Evolutionary conservation across 1,140 invertebrate species (phyloP), one percentile per base, ranked within the genome.

Genomic region (Apis laboriosa): DNA sequence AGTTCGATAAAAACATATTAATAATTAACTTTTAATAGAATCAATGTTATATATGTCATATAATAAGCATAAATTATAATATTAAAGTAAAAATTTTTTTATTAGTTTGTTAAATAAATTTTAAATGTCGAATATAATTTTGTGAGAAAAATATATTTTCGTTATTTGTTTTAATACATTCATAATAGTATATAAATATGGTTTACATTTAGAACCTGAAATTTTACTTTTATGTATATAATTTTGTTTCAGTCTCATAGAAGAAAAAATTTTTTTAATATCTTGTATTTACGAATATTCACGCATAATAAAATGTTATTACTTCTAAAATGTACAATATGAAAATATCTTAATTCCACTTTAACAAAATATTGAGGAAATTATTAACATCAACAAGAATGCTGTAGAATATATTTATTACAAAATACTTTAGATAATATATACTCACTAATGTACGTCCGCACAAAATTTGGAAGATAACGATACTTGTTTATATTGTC

Each of bases 351-450:
- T 28, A 64, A 53, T 77, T 60, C 19, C 12, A 15, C 21, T 61
- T 60, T 17, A 60, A 82, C 49, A 77, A 28, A 77, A 67, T 66
- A 49, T 70, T 51, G 53, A 84, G 77, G 75, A 74, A 71, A 55
- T 74, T 43, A 79, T 81, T 19, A 84, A 86, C 68, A 61, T 84
- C 72, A 63, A 75, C 67, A 60, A 76, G 9, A 43, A 73, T 88
- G 84, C 67, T 86, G 77, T 85, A 90, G 87, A 92, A 91, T 90
- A 86, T 89, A 78, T 93, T 93, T 93, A 93, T 93, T 93, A 93
- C 88, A 93, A 93, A 92, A 92, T 92, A 92, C 86, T 87, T 86
- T 61, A 89, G 89, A 77, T 89, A 84, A 83, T 91, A 55, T 85
- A 43, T 43, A 77, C 53, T 74, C 28, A 86, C 24, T 75, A 15